A percentile compares a stretch with the other conserved stretches of the same genome.
phyloP scores from a whole-genome alignment of 2,888 invertebrate species.

The Agrotis exclamationis region DNA sequence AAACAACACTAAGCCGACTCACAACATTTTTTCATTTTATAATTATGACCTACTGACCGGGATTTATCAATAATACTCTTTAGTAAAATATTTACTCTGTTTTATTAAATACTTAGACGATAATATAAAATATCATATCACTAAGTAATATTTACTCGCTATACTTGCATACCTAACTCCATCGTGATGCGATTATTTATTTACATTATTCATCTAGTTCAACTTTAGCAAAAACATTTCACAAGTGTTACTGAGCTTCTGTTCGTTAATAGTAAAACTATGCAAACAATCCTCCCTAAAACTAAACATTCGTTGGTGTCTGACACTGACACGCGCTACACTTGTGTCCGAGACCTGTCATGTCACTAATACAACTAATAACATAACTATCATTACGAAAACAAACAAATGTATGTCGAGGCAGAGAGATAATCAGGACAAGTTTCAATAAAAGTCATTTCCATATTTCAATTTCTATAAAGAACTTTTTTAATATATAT shows the following conservation, averaged over 20 bases:
- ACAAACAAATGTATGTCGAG: slow-evolving; percentile 52
- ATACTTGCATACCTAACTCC: slow-evolving; percentile 73
- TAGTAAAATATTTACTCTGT: slow-evolving; percentile 88
- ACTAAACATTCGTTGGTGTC: slow-evolving; percentile 58
- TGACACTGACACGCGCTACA: slow-evolving; percentile 50
- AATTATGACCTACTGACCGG: slow-evolving; percentile 78
- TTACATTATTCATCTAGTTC: slow-evolving; percentile 66
- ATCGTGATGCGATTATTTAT: slow-evolving; percentile 60
- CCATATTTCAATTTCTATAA: slow-evolving; percentile 89
- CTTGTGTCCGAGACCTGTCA: slow-evolving; percentile 33
- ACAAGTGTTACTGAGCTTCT: slow-evolving; percentile 60
- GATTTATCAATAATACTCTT: slow-evolving; percentile 83
- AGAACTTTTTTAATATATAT: slow-evolving; percentile 89
- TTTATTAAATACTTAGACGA: slow-evolving; percentile 88
- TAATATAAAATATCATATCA: slow-evolving; percentile 88
- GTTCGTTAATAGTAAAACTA: slow-evolving; percentile 52
- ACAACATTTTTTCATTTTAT: slow-evolving; percentile 65
- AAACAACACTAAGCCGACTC: slow-evolving; percentile 66
- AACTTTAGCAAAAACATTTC: slow-evolving; percentile 64
- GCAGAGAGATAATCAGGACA: slow-evolving; percentile 71
- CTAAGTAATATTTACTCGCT: slow-evolving; percentile 84
- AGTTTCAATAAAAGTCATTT: slow-evolving; percentile 86
- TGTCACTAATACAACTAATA: slow-evolving; percentile 29
- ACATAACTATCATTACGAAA: slow-evolving; percentile 38
- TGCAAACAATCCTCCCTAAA: slow-evolving; percentile 53